Conservation (phyloP, 2,888 invertebrate species). For the Dromius quadrimaculatus region DNA sequence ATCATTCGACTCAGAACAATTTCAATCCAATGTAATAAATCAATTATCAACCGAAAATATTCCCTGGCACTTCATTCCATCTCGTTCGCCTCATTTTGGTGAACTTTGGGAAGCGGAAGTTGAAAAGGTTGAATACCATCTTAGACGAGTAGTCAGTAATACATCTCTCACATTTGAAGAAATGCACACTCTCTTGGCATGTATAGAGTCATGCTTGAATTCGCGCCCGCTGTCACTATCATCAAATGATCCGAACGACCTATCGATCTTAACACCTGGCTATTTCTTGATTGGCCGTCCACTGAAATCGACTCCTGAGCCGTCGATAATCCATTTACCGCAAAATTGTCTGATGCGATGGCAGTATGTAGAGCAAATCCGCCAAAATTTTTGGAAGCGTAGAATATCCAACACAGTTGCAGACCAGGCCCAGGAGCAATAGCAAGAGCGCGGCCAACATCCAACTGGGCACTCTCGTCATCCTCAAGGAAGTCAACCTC, state of each 20-base stretch:
- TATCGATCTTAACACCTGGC: constrained; percentile 38
- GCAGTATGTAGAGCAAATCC: constrained; percentile 43
- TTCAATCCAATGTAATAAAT: no score
- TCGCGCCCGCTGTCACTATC: constrained; percentile 54
- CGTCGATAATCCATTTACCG: neutral
- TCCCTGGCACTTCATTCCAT: constrained; percentile 57
- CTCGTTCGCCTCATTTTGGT: constrained; percentile 58
- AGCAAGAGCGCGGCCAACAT: no score
- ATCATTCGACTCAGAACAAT: no score
- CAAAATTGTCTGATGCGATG: constrained; percentile 48
- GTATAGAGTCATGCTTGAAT: constrained; percentile 57
- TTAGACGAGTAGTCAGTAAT: constrained; percentile 55
- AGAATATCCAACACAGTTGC: constrained; percentile 52
- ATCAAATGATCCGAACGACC: constrained; percentile 44
- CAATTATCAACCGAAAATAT: no score
- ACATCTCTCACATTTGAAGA: constrained; percentile 56
- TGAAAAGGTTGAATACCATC: constrained; percentile 57
- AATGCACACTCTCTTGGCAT: constrained; percentile 54
- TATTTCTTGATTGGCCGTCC: constrained; percentile 45
- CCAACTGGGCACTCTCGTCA: constrained; percentile 24
- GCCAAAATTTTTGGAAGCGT: constrained; percentile 52
- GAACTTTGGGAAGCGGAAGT: constrained; percentile 59
- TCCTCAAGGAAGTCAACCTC: constrained; percentile 33
- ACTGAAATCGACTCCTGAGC: neutral
- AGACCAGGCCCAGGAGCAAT: constrained; percentile 46